These are phyloP conservation scores for Cyprinella venusta DNA, from an alignment of 2,797 vertebrate genomes.

Conservation along the genomic window DNA sequence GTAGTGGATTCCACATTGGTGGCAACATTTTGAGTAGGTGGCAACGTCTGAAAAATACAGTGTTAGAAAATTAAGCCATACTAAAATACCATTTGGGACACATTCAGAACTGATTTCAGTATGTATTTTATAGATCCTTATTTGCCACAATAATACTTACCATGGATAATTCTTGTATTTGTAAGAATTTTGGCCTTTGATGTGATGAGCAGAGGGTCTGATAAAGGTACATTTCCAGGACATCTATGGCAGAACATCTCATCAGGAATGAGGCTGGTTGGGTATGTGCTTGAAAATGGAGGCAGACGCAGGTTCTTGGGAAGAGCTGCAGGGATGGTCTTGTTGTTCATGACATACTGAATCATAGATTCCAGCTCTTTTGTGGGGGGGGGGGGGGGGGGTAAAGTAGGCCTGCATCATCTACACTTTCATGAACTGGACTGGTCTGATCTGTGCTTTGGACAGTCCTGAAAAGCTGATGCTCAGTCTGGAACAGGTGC, in stretches of 20 bases:
- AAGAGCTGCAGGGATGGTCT: conserved; percentile 22
- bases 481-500: too few relatives aligned
- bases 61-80: not conserved
- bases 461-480: not conserved
- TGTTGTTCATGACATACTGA: conserved; percentile 19
- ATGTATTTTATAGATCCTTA: not conserved
- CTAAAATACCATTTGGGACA: not conserved
- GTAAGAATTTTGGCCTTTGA: conserved; percentile 17
- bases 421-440: not conserved
- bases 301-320: not conserved
- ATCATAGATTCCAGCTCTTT: conserved; percentile 14
- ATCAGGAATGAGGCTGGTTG: conserved; percentile 25
- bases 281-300: not conserved
- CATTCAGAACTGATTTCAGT: not conserved
- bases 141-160: not conserved
- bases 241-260: conserved; percentile 18
- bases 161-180: conserved; percentile 2
- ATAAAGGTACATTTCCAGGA: not conserved
- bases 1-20: conserved; percentile 26
- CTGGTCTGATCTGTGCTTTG: not conserved
- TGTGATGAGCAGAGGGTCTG: conserved; percentile 24
- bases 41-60: not conserved
- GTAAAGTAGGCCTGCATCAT: not conserved
- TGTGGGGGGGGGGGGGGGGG: too few relatives aligned
- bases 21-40: conserved; percentile 31